Evolutionary conservation across 2,888 invertebrate genomes (phyloP).

Genomic region (Clostera curtula): DNA sequence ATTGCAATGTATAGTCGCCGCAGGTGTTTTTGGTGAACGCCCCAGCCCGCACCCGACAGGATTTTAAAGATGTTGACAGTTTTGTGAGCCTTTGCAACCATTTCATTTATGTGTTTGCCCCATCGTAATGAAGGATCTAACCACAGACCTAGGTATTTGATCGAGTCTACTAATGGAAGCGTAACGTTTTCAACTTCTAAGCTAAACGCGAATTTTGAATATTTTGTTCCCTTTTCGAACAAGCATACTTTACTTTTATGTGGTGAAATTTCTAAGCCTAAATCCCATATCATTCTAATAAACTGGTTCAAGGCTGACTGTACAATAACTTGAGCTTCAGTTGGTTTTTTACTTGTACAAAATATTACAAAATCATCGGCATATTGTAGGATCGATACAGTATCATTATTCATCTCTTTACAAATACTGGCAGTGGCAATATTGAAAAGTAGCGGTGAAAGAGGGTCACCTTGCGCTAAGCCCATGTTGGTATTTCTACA

Average conservation of each 20-base stretch:
- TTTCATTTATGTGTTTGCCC: conserved; percentile 16
- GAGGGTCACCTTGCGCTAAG: conserved; percentile 24
- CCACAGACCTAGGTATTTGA: conserved; percentile 18
- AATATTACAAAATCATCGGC: conserved; percentile 14
- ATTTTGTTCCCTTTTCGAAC: conserved; percentile 12
- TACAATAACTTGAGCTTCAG: not conserved
- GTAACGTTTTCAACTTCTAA: conserved; percentile 6
- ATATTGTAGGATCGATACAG: conserved; percentile 17
- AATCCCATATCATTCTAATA: conserved; percentile 3
- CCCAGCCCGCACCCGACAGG: conserved; percentile 17
- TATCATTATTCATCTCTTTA: conserved; percentile 4
- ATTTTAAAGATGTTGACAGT: conserved; percentile 15
- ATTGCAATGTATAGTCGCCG: conserved; percentile 18
- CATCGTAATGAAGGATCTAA: conserved; percentile 12
- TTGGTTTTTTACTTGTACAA: not conserved
- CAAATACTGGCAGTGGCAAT: conserved; percentile 15
- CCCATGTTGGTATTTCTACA: conserved; percentile 13
- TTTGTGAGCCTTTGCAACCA: conserved; percentile 3
- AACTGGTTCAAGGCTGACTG: conserved; percentile 11
- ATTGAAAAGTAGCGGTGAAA: conserved; percentile 29
- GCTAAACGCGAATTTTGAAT: conserved; percentile 2
- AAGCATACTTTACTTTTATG: conserved; percentile 17
- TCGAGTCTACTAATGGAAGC: conserved; percentile 8
- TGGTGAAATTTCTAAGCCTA: conserved; percentile 14
- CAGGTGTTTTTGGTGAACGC: conserved; percentile 18